Conservation (phyloP, 2,888 invertebrate species). For the Drosophila siamana region DNA sequence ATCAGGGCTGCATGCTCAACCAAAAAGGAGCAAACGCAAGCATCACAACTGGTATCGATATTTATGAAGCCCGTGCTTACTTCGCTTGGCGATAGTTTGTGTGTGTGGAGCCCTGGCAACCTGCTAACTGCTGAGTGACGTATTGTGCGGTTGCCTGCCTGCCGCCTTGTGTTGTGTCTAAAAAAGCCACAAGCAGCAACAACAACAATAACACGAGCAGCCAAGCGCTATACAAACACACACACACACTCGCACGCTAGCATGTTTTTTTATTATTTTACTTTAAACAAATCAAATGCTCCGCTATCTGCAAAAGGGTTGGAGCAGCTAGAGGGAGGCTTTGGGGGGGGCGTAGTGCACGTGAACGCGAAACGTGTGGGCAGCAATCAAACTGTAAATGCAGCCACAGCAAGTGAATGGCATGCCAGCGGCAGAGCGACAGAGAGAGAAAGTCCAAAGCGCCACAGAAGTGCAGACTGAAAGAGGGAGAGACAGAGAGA, state of each 20-base stretch:
- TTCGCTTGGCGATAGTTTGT: conserved; percentile 15
- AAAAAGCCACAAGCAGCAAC: conserved; percentile 32
- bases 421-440: background rate
- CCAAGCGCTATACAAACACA: conserved; percentile 37
- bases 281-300: conserved; percentile 72
- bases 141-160: conserved; percentile 53
- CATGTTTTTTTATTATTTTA: conserved; percentile 35
- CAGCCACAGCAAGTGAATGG: conserved; percentile 60
- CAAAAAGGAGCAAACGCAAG: conserved; percentile 36
- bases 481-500: no score
- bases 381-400: conserved; percentile 63
- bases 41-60: conserved; percentile 17
- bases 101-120: conserved; percentile 47
- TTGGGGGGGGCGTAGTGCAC: conserved; percentile 28
- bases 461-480: background rate
- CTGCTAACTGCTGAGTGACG: conserved; percentile 60
- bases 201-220: conserved; percentile 24
- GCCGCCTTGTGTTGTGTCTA: conserved; percentile 22
- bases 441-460: conserved; percentile 12
- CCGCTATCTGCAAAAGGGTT: conserved; percentile 32
- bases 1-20: conserved; percentile 38
- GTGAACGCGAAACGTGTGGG: conserved; percentile 59
- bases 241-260: conserved; percentile 21
- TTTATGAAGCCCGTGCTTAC: background rate
- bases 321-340: background rate